These are phyloP conservation scores for Dysmachus trigonus DNA, from an alignment of 2,888 invertebrate genomes.

Conservation along the genomic window DNA sequence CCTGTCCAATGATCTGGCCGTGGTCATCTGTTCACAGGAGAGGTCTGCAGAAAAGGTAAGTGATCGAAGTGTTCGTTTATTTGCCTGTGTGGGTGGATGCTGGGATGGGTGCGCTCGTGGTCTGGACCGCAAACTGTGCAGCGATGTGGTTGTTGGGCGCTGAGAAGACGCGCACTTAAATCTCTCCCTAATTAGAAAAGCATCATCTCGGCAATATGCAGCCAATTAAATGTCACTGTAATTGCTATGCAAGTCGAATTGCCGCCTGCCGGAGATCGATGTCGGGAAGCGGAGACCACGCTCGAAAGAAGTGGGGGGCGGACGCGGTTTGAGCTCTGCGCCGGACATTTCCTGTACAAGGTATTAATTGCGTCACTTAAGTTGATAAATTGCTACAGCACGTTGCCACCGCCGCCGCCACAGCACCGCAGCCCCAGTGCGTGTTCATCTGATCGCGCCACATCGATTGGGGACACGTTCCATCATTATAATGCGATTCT, in stretches of 20 bases:
- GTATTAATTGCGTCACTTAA: slow-evolving; percentile 37
- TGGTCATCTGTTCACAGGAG: slow-evolving; percentile 27
- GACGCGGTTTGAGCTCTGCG: neutral
- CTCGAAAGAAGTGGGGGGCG: neutral
- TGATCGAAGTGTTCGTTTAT: neutral
- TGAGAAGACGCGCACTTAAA: slow-evolving; percentile 5
- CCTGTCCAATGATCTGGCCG: slow-evolving; percentile 26
- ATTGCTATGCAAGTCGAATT: slow-evolving; percentile 34
- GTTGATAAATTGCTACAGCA: slow-evolving; percentile 2
- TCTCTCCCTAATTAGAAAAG: slow-evolving; percentile 33
- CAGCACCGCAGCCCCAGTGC: too few relatives aligned
- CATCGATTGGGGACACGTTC: slow-evolving; percentile 34
- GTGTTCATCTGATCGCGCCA: neutral
- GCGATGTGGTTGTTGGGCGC: neutral
- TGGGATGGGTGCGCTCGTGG: too few relatives aligned
- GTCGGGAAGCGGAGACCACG: neutral
- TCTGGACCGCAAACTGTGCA: neutral
- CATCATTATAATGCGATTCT: slow-evolving; percentile 36
- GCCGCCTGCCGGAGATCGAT: neutral
- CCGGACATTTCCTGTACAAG: slow-evolving; percentile 29
- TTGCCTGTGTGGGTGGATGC: neutral
- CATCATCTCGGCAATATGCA: slow-evolving; percentile 19
- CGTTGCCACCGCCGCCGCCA: neutral
- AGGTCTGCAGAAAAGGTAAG: slow-evolving; percentile 28
- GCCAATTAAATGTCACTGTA: slow-evolving; percentile 35